Percentiles rank a stretch among this genome's conserved stretches.
Evolutionary conservation across 35 echinoderm and acorn worm species (phyloP).

Genomic region (Patiria miniata): DNA sequence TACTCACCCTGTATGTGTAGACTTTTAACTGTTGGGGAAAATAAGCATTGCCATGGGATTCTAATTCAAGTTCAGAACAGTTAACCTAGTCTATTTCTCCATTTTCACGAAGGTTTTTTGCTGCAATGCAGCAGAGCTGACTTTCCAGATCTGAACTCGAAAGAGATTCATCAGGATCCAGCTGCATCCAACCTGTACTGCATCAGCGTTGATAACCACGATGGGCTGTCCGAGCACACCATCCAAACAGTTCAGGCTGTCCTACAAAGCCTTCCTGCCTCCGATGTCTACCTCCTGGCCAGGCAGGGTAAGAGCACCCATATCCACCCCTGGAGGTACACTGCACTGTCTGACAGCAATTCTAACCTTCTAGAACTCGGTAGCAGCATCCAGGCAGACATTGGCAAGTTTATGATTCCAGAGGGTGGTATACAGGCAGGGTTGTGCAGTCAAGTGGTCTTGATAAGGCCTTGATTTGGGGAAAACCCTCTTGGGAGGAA

Average conservation of each 20-base stretch:
- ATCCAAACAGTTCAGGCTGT: not conserved
- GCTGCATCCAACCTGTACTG: not conserved
- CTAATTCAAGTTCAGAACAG: not conserved
- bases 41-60: too few species aligned
- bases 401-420: constrained; percentile 52
- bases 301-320: constrained; percentile 78
- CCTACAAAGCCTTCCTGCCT: not conserved
- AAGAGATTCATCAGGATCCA: not conserved
- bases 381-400: constrained; percentile 31
- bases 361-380: constrained; percentile 52
- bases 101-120: constrained; percentile 21
- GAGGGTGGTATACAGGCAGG: constrained; percentile 57
- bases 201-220: not conserved
- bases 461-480: constrained; percentile 38
- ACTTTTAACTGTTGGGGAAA: too few species aligned
- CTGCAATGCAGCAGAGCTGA: not conserved
- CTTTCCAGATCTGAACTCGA: not conserved
- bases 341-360: constrained; percentile 59
- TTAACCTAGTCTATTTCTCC: not conserved
- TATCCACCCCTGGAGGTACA: constrained; percentile 49
- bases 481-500: too few species aligned
- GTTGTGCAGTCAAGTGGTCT: constrained; percentile 39
- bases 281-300: constrained; percentile 50
- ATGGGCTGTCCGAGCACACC: not conserved
- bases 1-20: too few species aligned